Evolutionary conservation across 53 echinoderm and acorn worm species (phyloP).

Genomic region (Astropecten irregularis): DNA sequence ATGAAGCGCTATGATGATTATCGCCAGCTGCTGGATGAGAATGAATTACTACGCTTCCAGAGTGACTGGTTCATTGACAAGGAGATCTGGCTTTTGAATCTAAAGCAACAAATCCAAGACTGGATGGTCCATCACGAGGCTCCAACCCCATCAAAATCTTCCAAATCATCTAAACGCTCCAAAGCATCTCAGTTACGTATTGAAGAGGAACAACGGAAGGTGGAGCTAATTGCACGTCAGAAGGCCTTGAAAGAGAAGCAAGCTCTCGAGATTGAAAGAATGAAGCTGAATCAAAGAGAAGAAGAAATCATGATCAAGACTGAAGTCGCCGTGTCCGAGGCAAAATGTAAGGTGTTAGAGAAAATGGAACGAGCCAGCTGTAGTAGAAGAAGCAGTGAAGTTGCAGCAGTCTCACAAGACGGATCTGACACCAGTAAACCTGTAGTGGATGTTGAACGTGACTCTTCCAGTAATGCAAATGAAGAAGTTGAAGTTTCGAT

Average conservation of each 20-base stretch:
- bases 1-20: slow-evolving; percentile 32
- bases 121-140: no score
- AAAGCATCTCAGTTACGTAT: slow-evolving; percentile 12
- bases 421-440: background rate
- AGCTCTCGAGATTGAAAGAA: background rate
- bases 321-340: background rate
- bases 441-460: background rate
- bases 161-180: background rate
- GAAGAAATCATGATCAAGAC: background rate
- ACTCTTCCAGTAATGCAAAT: no score
- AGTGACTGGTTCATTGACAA: slow-evolving; percentile 32
- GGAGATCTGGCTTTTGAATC: slow-evolving; percentile 31
- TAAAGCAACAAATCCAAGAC: slow-evolving; percentile 20
- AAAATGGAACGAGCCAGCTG: background rate
- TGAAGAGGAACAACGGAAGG: slow-evolving; percentile 1
- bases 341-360: background rate
- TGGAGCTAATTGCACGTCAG: background rate
- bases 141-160: background rate
- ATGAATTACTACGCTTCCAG: no score
- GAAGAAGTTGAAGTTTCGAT: background rate
- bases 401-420: background rate
- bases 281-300: background rate
- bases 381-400: background rate
- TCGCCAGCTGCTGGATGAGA: slow-evolving; percentile 17
- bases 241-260: slow-evolving; percentile 19